These are phyloP conservation scores for Oxystoma pomonae DNA, from an alignment of 2,888 invertebrate genomes.

Conservation along the genomic window DNA sequence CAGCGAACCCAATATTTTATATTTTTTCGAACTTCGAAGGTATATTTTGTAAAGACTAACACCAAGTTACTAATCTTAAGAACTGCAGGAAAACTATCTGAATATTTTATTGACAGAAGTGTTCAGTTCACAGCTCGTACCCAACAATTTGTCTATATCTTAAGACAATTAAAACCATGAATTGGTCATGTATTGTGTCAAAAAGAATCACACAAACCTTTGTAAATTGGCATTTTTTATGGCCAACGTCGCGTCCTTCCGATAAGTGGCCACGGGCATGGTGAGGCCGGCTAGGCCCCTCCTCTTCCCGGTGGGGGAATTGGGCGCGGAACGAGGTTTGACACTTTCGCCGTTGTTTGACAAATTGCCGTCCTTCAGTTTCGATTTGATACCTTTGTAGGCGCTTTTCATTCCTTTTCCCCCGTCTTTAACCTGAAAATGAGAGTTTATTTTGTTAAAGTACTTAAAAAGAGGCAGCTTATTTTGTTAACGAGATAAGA, in stretches of 20 bases:
- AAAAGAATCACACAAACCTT: slow-evolving; percentile 29
- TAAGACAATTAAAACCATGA: too few species aligned
- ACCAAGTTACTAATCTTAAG: too few species aligned
- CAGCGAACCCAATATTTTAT: too few species aligned
- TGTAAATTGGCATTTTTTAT: slow-evolving; percentile 42
- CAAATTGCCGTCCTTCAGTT: slow-evolving; percentile 48
- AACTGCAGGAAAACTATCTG: too few species aligned
- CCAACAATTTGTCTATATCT: too few species aligned
- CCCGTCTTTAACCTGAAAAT: slow-evolving; percentile 62
- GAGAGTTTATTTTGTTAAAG: too few species aligned
- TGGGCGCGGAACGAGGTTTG: slow-evolving; percentile 61
- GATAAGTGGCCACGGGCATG: slow-evolving; percentile 44
- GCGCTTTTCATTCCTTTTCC: slow-evolving; percentile 74
- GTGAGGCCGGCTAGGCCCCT: slow-evolving; percentile 40
- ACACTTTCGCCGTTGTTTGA: slow-evolving; percentile 40
- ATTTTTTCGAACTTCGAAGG: too few species aligned
- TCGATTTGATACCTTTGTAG: slow-evolving; percentile 71
- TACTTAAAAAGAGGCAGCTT: slow-evolving; percentile 50
- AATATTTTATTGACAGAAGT: too few species aligned
- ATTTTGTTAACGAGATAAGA: slow-evolving; percentile 79
- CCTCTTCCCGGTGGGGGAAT: slow-evolving; percentile 58
- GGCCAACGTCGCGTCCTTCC: slow-evolving; percentile 43
- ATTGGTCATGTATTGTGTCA: too few species aligned
- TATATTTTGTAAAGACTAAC: too few species aligned
- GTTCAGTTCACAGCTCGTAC: too few species aligned